phyloP scores from a whole-genome alignment of 2,888 invertebrate species.

The Macrophya alboannulata region DNA sequence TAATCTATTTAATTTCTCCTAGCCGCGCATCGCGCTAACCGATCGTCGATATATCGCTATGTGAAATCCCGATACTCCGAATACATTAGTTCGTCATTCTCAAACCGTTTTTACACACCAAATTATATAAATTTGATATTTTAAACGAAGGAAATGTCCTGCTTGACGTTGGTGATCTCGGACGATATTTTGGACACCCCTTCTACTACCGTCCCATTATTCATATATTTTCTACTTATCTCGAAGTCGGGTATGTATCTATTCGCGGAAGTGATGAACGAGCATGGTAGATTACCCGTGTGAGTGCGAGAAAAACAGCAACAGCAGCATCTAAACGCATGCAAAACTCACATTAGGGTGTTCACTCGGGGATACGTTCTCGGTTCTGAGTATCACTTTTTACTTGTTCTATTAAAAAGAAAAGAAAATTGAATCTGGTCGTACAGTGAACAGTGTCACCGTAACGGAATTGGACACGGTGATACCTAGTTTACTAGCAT shows the following conservation, averaged over 20 bases:
- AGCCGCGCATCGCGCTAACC: neutral
- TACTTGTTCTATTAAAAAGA: neutral
- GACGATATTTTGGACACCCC: neutral
- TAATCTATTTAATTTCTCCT: neutral
- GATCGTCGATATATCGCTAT: neutral
- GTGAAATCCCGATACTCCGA: neutral
- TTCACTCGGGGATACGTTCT: neutral
- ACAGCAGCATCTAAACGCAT: constrained; percentile 25
- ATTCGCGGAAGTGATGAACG: constrained; percentile 6
- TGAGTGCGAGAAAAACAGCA: neutral
- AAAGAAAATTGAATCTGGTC: too few relatives aligned
- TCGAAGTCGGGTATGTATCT: neutral
- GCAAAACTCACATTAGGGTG: constrained; percentile 35
- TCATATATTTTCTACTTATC: neutral
- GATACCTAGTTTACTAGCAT: neutral
- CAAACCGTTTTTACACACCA: too few relatives aligned
- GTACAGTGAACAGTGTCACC: neutral
- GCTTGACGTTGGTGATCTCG: neutral
- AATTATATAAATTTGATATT: too few relatives aligned
- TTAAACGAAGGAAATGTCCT: neutral
- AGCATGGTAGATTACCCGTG: constrained; percentile 21
- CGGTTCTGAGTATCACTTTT: constrained; percentile 20
- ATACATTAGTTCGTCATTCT: neutral
- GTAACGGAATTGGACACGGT: neutral
- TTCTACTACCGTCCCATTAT: neutral